Percentiles rank a stretch among this genome's conserved stretches.
Conservation (phyloP, 1,140 invertebrate genomes). For the Polypedilum vanderplanki region DNA sequence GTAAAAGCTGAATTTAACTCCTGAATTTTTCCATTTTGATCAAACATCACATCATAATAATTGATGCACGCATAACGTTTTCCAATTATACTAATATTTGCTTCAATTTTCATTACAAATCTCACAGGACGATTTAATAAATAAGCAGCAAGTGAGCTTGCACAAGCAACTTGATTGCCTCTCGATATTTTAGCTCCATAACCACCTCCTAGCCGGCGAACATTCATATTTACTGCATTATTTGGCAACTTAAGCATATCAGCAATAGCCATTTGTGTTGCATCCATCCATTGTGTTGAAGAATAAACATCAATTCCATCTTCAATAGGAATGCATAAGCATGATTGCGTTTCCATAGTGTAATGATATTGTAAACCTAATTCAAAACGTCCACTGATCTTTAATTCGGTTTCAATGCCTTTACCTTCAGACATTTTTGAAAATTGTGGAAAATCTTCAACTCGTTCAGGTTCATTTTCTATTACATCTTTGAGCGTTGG, state of each 20-base stretch:
- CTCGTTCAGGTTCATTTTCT: slow-evolving; percentile 39
- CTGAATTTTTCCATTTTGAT: slow-evolving; percentile 58
- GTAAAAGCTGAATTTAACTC: no score
- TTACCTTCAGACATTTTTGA: not conserved
- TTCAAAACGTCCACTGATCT: slow-evolving; percentile 38
- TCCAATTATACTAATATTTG: slow-evolving; percentile 58
- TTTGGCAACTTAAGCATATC: slow-evolving; percentile 46
- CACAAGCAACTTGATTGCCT: slow-evolving; percentile 47
- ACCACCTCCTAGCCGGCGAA: slow-evolving; percentile 58
- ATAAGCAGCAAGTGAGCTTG: no score
- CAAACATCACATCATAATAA: slow-evolving; percentile 53
- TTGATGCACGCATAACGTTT: slow-evolving; percentile 50
- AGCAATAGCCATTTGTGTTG: slow-evolving; percentile 54
- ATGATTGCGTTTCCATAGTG: slow-evolving; percentile 61
- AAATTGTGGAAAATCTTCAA: slow-evolving; percentile 2
- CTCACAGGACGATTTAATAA: slow-evolving; percentile 57
- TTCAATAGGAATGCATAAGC: slow-evolving; percentile 52
- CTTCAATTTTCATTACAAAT: slow-evolving; percentile 56
- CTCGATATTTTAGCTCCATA: slow-evolving; percentile 63
- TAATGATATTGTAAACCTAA: slow-evolving; percentile 43
- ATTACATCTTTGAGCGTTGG: no score
- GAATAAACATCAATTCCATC: slow-evolving; percentile 56
- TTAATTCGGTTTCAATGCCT: slow-evolving; percentile 34
- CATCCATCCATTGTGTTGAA: slow-evolving; percentile 60
- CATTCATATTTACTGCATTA: slow-evolving; percentile 56